Evolutionary conservation across 2,113 vertebrate species (phyloP), one percentile per base, ranked within the genome.

Genomic region (Microtus oregoni): DNA sequence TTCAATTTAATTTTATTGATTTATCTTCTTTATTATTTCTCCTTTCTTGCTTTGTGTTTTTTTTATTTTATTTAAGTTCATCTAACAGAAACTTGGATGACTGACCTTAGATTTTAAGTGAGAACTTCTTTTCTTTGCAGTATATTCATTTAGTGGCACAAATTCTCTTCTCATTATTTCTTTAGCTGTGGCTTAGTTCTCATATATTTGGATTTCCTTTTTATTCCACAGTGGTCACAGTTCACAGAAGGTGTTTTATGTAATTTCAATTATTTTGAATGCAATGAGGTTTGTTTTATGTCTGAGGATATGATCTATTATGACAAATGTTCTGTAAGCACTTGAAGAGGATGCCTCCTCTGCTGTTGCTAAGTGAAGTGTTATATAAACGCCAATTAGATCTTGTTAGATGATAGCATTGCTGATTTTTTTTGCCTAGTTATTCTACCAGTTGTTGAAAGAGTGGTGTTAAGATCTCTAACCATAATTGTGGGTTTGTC

Each of bases 11-110:
- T 95, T 93, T 88, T 61, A 91, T 76, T 65, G n/a, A 85, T 55
- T 95, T 87, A 11, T 94, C 13, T 72, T 86, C 86, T 85, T 72
- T 72, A 92, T 89, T 81, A 86, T 28, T 91, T 70, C n/a, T 26
- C 75, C 68, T 15, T 94, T 61, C 35, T 86, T 79, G 9, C 28
- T 78, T 95, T 82, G 86, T 19, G 9, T 88, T 95, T 93, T 93
- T 52, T 55, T 4, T 55, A 35, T 35, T 92, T 52, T 77, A 47
- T 96, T 99, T 76, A 76, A 10, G 0, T 86, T 92, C 35, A 32
- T 92, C 63, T 90, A 75, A 20, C 52, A 81, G 12, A n/a, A 94
- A 91, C 22, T 77, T 95, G 87, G 19, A 55, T 68, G 17, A 7
- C n/a, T 94, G 72, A 86, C 41, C 89, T 41, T 44, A 92, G 32